Evolutionary conservation across 2,113 vertebrate species (phyloP).

Genomic region (Alligator mississippiensis): DNA sequence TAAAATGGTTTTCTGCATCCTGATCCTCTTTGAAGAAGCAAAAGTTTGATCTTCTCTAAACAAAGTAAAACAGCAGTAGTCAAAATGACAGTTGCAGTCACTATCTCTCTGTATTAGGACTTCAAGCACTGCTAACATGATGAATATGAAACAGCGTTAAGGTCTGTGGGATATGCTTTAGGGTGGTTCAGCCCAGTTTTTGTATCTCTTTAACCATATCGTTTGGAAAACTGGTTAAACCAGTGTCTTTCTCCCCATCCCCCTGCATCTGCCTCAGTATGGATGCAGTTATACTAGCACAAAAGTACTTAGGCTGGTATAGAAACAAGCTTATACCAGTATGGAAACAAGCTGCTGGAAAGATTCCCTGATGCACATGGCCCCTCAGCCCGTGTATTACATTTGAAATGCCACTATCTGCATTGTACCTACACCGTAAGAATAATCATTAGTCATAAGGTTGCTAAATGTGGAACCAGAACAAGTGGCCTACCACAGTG

Average conservation of each 20-base stretch:
- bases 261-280: not conserved
- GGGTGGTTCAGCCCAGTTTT: not conserved
- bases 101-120: not conserved
- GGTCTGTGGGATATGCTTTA: not conserved
- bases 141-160: not conserved
- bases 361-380: not conserved
- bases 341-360: not conserved
- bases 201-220: not conserved
- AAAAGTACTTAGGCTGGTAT: not conserved
- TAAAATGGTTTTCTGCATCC: not conserved
- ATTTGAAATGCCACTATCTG: not conserved
- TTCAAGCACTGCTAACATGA: not conserved
- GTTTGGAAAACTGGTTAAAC: slow-evolving; percentile 2
- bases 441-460: not conserved
- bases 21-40: not conserved
- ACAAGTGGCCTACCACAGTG: not conserved
- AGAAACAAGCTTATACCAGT: not conserved
- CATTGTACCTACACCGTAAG: not conserved
- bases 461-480: not conserved
- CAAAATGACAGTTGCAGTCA: not conserved
- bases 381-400: not conserved
- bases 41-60: not conserved
- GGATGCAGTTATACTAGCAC: not conserved
- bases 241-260: not conserved
- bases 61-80: not conserved